phyloP scores from a whole-genome alignment of 2,888 invertebrate genomes.

The Coecobrya sp. region DNA sequence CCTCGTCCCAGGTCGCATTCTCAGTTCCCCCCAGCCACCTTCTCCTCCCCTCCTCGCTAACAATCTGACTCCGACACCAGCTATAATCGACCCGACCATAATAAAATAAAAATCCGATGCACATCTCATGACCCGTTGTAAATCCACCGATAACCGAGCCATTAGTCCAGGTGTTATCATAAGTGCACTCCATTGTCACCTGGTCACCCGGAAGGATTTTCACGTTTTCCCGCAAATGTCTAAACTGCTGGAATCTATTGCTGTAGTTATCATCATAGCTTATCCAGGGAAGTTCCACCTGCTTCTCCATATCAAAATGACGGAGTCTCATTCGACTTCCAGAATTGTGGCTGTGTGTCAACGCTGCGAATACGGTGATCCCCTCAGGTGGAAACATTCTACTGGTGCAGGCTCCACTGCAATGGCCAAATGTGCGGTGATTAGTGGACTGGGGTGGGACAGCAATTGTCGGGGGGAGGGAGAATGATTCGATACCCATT shows the following conservation, averaged over 20 bases:
- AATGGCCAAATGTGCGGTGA: conserved; percentile 24
- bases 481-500: conserved; percentile 27
- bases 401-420: neutral
- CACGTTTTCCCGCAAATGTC: conserved; percentile 25
- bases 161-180: conserved; percentile 90
- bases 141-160: conserved; percentile 92
- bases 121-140: conserved; percentile 91
- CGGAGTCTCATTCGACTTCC: conserved; percentile 93
- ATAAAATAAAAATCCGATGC: neutral
- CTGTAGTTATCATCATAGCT: conserved; percentile 88
- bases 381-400: neutral
- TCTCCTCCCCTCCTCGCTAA: too few species aligned
- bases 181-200: conserved; percentile 92
- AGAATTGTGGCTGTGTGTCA: neutral
- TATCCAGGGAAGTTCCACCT: conserved; percentile 92
- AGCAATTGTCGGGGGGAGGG: conserved; percentile 6
- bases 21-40: neutral
- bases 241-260: conserved; percentile 74
- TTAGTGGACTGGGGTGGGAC: conserved; percentile 28
- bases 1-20: neutral
- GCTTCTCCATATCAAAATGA: conserved; percentile 91
- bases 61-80: conserved; percentile 12
- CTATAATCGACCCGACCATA: neutral
- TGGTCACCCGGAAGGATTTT: conserved; percentile 80
- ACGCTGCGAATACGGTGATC: neutral